Conservation (phyloP, 2,888 invertebrate genomes). For the Eristalis arbustorum region DNA sequence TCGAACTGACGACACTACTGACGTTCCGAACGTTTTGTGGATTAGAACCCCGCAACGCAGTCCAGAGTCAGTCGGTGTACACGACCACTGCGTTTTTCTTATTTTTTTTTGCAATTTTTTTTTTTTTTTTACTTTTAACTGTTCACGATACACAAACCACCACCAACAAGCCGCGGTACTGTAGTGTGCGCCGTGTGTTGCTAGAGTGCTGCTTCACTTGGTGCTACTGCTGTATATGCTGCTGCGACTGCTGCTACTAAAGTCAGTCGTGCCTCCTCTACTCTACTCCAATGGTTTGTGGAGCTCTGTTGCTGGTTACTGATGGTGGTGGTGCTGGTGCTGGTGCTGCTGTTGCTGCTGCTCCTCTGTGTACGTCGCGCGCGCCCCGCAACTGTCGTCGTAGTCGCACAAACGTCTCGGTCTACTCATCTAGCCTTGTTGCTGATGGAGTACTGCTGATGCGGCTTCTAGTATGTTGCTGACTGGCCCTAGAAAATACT, state of each 20-base stretch:
- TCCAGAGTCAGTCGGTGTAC: slow-evolving; percentile 68
- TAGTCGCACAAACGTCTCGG: slow-evolving; percentile 49
- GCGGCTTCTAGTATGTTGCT: slow-evolving; percentile 68
- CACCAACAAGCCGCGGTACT: slow-evolving; percentile 62
- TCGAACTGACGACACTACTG: slow-evolving; percentile 75
- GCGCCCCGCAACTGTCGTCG: slow-evolving; percentile 50
- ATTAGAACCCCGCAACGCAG: slow-evolving; percentile 71
- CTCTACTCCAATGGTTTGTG: slow-evolving; percentile 65
- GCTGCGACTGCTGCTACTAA: slow-evolving; percentile 56
- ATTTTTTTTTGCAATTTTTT: slow-evolving; percentile 47
- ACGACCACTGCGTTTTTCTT: slow-evolving; percentile 70
- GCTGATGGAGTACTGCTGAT: slow-evolving; percentile 65
- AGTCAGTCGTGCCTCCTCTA: slow-evolving; percentile 70
- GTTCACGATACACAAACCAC: slow-evolving; percentile 70
- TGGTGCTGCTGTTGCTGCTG: slow-evolving; percentile 14
- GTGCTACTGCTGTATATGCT: slow-evolving; percentile 61
- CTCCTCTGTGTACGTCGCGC: slow-evolving; percentile 44
- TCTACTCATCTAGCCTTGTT: slow-evolving; percentile 66
- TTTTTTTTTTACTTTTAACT: slow-evolving; percentile 45
- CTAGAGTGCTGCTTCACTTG: slow-evolving; percentile 67
- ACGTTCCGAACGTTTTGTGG: slow-evolving; percentile 72
- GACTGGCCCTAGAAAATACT: slow-evolving; percentile 60
- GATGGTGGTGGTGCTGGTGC: neutral
- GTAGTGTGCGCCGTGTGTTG: slow-evolving; percentile 67
- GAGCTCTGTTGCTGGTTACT: slow-evolving; percentile 62